Base-by-base conservation (phyloP, 2,113 vertebrate species). In the Thymallus thymallus region DNA sequence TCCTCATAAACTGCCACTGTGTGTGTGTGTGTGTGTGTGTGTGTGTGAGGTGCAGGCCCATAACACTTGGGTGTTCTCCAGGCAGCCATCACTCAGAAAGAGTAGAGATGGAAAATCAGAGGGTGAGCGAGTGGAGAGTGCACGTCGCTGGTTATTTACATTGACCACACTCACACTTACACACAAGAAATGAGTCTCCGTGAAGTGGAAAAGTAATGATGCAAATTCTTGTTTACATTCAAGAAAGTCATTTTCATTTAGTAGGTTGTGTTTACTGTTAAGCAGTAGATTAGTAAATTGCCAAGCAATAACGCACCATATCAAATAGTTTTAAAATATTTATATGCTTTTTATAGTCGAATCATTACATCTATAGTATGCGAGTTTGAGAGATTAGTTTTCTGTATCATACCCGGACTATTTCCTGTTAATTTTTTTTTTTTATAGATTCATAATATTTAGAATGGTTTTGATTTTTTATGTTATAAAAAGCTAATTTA, bases 21-120 rank as follows among this genome's bases (percentile, higher is more conserved):
- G 68, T 2, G 10, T 61, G 20, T 64, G 61, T 65, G 10, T 10
- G 23, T 71, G 55, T 69, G 74, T 63, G 6, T 24, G n/a, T n/a
- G 55, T 41, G 16, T 22, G 1, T 64, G 58, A 7, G n/a, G 48
- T 18, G 48, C 48, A 68, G 70, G 75, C 72, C 65, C 48, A 68
- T 72, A 71, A 71, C 76, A 75, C 35, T 73, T 3, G 35, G 45
- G 16, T 75, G 61, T 76, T 60, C 76, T 74, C 83, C 66, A 72
- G 48, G 68, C 60, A 70, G 83, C 81, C 84, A 80, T 66, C 80
- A 77, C 74, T 69, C 76, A 78, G 83, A 69, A 32, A 83, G 75
- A 77, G 83, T 64, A 73, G 74, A 82, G 76, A 79, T 76, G 77
- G 81, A 73, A 80, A 76, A 56, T 74, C 64, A 71, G 35, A 29